Conservation (phyloP, 2,888 invertebrate species). For the Spialia ferax region DNA sequence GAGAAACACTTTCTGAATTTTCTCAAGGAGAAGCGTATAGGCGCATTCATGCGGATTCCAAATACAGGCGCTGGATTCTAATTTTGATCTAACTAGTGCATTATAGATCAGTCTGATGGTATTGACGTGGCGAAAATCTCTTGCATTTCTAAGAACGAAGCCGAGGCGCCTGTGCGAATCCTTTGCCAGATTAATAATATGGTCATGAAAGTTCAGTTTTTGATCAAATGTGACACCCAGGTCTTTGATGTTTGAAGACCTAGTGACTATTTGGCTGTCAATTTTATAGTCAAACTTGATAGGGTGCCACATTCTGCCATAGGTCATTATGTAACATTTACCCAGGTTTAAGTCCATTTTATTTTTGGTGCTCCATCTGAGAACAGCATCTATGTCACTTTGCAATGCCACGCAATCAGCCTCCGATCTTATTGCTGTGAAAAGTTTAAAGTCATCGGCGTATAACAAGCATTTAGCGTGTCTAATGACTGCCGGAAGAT, state of each 20-base stretch:
- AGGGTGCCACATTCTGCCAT: background rate
- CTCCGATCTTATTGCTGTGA: background rate
- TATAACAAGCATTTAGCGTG: background rate
- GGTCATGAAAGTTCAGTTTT: background rate
- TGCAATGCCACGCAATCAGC: background rate
- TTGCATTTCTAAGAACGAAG: background rate
- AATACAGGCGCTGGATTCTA: background rate
- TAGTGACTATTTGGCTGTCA: background rate
- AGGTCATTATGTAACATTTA: background rate
- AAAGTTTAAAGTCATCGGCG: background rate
- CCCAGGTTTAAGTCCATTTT: background rate
- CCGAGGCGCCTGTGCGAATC: background rate
- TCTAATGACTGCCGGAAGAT: too few relatives aligned
- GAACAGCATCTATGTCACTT: background rate
- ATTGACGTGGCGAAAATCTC: background rate
- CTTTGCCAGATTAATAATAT: background rate
- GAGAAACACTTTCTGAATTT: background rate
- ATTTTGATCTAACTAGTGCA: background rate
- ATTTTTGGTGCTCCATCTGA: background rate
- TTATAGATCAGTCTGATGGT: background rate
- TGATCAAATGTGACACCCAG: background rate
- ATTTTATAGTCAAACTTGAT: background rate
- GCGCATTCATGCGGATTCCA: background rate
- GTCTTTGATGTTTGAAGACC: background rate
- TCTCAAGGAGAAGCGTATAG: background rate